phyloP scores from a whole-genome alignment of 2,113 vertebrate genomes.

The Scartelaos histophorus region DNA sequence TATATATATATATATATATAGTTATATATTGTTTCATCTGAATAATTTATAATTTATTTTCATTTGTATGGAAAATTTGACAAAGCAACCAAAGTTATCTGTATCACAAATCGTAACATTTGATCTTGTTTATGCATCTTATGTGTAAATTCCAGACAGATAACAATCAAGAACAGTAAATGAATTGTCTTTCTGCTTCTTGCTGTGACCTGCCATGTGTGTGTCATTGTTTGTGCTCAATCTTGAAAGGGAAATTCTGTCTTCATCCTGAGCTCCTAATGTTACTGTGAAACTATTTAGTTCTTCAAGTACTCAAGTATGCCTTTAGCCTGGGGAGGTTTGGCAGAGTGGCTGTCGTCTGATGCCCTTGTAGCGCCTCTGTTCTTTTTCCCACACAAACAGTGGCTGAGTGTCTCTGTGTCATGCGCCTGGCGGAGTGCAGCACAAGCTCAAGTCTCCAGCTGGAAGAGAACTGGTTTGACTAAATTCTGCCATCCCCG shows the following conservation, averaged over 20 bases:
- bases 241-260: conserved; percentile 73
- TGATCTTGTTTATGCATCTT: conserved; percentile 10
- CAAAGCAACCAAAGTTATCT: background rate
- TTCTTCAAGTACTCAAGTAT: conserved; percentile 80
- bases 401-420: conserved; percentile 50
- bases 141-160: conserved; percentile 32
- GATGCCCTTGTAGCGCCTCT: conserved; percentile 65
- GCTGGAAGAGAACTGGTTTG: conserved; percentile 73
- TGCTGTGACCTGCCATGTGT: conserved; percentile 72
- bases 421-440: conserved; percentile 64
- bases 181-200: conserved; percentile 59
- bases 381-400: conserved; percentile 32
- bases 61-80: background rate
- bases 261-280: conserved; percentile 64
- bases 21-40: background rate
- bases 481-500: conserved; percentile 68
- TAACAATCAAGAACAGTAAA: conserved; percentile 57
- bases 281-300: conserved; percentile 74
- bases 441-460: conserved; percentile 63
- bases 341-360: conserved; percentile 73
- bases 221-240: conserved; percentile 66
- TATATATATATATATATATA: too few species aligned
- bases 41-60: background rate
- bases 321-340: conserved; percentile 80
- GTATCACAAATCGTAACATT: background rate